Conservation (phyloP, 2,113 vertebrate species). For the Ahaetulla prasina region DNA sequence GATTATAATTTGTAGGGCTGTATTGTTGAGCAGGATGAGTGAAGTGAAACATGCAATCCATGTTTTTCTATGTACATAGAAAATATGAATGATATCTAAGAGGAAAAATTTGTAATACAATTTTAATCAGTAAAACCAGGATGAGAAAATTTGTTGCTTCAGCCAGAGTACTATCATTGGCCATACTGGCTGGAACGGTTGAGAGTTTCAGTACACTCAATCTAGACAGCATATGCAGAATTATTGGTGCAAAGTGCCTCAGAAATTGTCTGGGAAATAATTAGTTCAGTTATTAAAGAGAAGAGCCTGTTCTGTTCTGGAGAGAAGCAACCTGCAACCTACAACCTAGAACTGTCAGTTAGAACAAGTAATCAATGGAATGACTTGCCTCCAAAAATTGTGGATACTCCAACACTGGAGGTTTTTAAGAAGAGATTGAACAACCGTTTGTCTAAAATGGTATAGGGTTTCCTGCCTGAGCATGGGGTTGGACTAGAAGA, state of each 20-base stretch:
- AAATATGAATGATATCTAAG: not conserved
- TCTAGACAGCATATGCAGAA: not conserved
- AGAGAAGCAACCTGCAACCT: not conserved
- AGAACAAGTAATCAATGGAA: not conserved
- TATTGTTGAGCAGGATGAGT: not conserved
- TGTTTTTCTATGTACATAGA: not conserved
- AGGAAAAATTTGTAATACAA: not conserved
- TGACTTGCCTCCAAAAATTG: not conserved
- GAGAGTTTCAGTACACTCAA: not conserved
- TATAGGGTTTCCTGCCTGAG: not conserved
- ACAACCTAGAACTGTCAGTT: not conserved
- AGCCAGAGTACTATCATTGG: not conserved
- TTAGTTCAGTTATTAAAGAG: slow-evolving; percentile 41
- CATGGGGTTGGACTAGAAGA: not conserved
- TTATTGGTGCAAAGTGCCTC: slow-evolving; percentile 2
- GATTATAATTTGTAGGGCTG: not conserved
- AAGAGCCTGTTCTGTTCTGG: slow-evolving; percentile 25
- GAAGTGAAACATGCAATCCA: not conserved
- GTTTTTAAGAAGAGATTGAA: not conserved
- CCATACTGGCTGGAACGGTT: not conserved
- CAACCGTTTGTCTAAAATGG: not conserved
- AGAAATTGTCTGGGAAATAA: slow-evolving; percentile 32
- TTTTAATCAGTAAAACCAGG: not conserved
- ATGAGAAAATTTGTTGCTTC: not conserved
- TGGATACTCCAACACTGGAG: not conserved